Base-by-base conservation (phyloP, 2,888 invertebrate species). In the Falcaria lacertinaria region DNA sequence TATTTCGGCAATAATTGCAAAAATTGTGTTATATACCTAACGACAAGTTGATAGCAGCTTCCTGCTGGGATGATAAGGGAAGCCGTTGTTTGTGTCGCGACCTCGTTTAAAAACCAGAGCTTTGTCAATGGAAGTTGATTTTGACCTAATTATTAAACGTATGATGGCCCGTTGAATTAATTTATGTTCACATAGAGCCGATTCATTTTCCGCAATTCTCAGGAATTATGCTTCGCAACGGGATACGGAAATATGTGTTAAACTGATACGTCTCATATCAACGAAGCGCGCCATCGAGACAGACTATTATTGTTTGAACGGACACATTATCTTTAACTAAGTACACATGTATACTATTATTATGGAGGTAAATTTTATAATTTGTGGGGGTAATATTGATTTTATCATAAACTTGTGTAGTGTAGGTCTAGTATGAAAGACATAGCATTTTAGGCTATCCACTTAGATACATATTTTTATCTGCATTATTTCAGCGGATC, bases 1-100 rank as follows among this genome's bases (percentile, higher is more conserved):
- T 80, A 86, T 87, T 88, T 89, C 88, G 89, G 88, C 88, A 88
- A 88, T 74, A 71, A 84, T 88, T 88, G 89, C 89, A 88, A 88
- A 88, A 88, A 88, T 82, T 83, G 69, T 84, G 77, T 80, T 85
- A 80, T 69, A 69, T 80, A 80, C 78, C 77, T 74, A 84, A 78
- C 86, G 85, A 82, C 84, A 84, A 81, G 72, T 81, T 80, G 89
- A 89, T 89, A 89, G 70, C 71, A 60, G 75, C 58, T 83, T 89
- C 88, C 89, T 84, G 86, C 67, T 64, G 60, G 54, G 58, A 56
- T 60, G 88, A 88, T 88, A 88, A 84, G 66, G 67, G 72, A 67
- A 65, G 71, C 69, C 66, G 69, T 58, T 77, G 81, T 73, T 72
- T 74, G 72, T 76, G 74, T 65, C 73, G 74, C 80, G 85, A 74